phyloP scores from a whole-genome alignment of 1,140 invertebrate genomes.

The Eueides isabella region DNA sequence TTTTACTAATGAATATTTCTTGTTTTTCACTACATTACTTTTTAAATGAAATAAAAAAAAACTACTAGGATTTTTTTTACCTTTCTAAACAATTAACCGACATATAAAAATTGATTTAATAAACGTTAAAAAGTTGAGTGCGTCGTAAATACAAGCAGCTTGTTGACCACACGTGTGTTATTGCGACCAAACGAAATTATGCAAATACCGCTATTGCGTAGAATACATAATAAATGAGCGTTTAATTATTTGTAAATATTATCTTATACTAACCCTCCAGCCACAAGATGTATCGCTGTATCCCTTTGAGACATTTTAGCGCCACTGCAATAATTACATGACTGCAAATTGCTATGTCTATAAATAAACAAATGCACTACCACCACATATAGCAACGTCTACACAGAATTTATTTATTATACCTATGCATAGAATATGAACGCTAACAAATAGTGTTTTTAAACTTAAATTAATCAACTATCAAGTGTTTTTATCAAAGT shows the following conservation, averaged over 20 bases:
- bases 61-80: no score
- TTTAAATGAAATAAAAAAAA: no score
- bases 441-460: constrained; percentile 3
- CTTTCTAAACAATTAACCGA: constrained; percentile 6
- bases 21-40: no score
- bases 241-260: constrained; percentile 17
- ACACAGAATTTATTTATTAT: constrained; percentile 47
- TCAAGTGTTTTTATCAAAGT: background rate
- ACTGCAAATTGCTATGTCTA: constrained; percentile 76
- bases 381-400: constrained; percentile 55
- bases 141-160: constrained; percentile 40
- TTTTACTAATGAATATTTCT: no score
- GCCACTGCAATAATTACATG: constrained; percentile 75
- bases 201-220: constrained; percentile 35
- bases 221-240: constrained; percentile 6
- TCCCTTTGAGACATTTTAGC: constrained; percentile 88
- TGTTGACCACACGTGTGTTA: constrained; percentile 29
- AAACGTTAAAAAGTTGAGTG: constrained; percentile 8
- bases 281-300: constrained; percentile 92
- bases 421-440: constrained; percentile 19
- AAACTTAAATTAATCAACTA: background rate
- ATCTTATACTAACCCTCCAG: constrained; percentile 87
- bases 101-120: constrained; percentile 22
- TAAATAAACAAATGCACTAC: constrained; percentile 81
- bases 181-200: constrained; percentile 33